Evolutionary conservation across 2,113 vertebrate species (phyloP), one percentile per base, ranked within the genome.

Genomic region (Cyrtonyx montezumae): DNA sequence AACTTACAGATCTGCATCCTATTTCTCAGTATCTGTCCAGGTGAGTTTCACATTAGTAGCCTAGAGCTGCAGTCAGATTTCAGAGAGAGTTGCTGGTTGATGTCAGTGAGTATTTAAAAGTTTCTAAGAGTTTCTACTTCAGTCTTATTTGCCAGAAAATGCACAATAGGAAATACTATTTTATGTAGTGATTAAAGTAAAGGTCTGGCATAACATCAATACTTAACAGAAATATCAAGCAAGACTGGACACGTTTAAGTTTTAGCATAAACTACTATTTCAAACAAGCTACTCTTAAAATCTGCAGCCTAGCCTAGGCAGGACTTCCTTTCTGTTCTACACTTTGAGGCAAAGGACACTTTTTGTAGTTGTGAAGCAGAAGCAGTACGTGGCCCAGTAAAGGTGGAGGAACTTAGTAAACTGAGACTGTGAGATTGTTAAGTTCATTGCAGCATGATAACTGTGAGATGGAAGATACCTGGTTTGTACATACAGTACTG

Each of bases 61-160:
- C 5, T 21, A 0, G 2, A 59, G 42, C 14, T 74, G 37, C 43
- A 65, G 25, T 49, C 8, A 49, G 5, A 14, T 43, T 48, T 67
- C 30, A 83, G 48, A 62, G 46, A 65, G 37, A 87, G n/a, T 45
- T 83, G 8, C 22, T 68, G 40, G 22, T 7, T 82, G 43, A 26
- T 46, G 67, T 46, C 40, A 23, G 43, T 34, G 51, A 76, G 69
- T 6, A 61, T n/a, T n/a, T n/a, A n/a, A n/a, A n/a, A n/a, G n/a
- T n/a, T n/a, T n/a, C n/a, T n/a, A n/a, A n/a, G n/a, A n/a, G n/a
- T n/a, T n/a, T n/a, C n/a, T n/a, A n/a, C n/a, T n/a, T n/a, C n/a
- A n/a, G n/a, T n/a, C n/a, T n/a, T n/a, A n/a, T n/a, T n/a, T 95
- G 62, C 69, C 69, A 91, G 55, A 79, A 88, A 83, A 63, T 49